Base-by-base conservation (phyloP, 37 sponge, comb jelly and placozoan genomes). In the Mnemiopsis leidyi region DNA sequence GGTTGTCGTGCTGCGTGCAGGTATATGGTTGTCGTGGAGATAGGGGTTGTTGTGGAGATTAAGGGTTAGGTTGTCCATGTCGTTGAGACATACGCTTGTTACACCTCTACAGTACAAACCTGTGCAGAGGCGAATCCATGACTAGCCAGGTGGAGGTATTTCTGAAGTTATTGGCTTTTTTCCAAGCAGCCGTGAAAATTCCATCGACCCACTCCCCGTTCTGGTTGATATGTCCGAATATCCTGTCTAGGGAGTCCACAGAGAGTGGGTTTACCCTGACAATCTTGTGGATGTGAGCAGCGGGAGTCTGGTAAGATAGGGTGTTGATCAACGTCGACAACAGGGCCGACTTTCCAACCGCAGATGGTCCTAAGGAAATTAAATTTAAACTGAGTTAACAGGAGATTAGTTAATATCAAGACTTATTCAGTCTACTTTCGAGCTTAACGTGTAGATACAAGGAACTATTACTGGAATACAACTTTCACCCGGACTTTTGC, bases 131-230 rank as follows among this genome's bases (percentile, higher is more conserved):
- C 2, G 67, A 39, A 32, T 79, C 82, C 40, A 38, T 69, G 36
- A 67, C 71, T 0, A 93, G 69, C 83, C 94, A 48, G 16, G 77
- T 40, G 38, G 68, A 61, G 23, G 34, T 24, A 37, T 25, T 32
- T 24, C 92, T 0, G 36, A 96, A 95, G 85, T 94, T 94, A 39
- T 94, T 93, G 32, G 96, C 95, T 82, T 94, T 97, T 76, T 95
- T 97, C 94, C 95, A 93, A 2, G 92, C 68, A 35, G 94, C 93
- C 2, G 96, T 94, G 83, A 96, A 94, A 32, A 97, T 69, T 0
- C 97, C 97, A 82, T 97, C 97, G 26, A 38, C 92, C 97, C 97
- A 97, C 88, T 94, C 94, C 30, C 95, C 95, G 16, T 68, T 40
- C 0, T 36, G 0, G 3, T 95, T 40, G 29, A 92, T 69, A 32